Conservation (phyloP, 2,888 invertebrate species). For the Opisthograptis luteolata region DNA sequence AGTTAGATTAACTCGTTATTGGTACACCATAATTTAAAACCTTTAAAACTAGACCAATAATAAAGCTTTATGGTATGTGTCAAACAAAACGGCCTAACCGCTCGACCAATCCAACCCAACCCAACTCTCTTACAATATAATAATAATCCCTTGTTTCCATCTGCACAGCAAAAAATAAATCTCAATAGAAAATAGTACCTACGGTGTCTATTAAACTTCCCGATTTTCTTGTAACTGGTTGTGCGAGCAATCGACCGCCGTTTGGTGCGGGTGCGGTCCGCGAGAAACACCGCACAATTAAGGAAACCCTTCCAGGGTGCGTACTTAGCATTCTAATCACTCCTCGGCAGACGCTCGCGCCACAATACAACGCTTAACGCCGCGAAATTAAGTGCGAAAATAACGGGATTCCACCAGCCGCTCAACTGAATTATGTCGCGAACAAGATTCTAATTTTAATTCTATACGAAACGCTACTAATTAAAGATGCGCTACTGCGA, state of each 20-base stretch:
- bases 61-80: no score
- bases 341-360: constrained; percentile 60
- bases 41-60: no score
- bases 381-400: constrained; percentile 76
- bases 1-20: no score
- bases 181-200: no score
- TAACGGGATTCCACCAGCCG: constrained; percentile 59
- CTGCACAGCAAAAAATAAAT: no score
- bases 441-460: constrained; percentile 59
- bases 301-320: constrained; percentile 69
- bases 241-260: constrained; percentile 34
- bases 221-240: neutral
- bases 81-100: no score
- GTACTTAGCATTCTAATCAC: constrained; percentile 80
- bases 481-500: no score
- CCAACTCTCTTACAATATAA: no score
- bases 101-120: no score
- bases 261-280: constrained; percentile 60
- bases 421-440: constrained; percentile 62
- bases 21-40: no score
- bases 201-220: no score
- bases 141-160: no score
- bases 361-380: constrained; percentile 74
- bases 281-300: constrained; percentile 70
- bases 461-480: constrained; percentile 52